Percentiles rank a stretch among this genome's conserved stretches.
Evolutionary conservation across 2,888 invertebrate genomes (phyloP).

Genomic region (Laspeyria flexula): DNA sequence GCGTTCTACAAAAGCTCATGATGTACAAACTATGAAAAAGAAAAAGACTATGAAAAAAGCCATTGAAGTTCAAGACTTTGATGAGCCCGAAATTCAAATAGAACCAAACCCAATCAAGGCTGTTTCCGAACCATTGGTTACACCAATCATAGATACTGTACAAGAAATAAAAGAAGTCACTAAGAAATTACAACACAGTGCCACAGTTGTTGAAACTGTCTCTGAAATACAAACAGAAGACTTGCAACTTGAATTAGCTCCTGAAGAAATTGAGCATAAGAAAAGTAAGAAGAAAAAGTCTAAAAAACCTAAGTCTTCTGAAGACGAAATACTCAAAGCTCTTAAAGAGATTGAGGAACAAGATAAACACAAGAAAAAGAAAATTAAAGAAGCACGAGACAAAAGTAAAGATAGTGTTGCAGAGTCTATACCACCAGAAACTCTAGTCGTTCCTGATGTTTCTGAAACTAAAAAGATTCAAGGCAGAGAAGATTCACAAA

Average conservation of each 20-base stretch:
- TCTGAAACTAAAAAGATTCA: constrained; percentile 12
- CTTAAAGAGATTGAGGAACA: constrained; percentile 78
- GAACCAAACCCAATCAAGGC: constrained; percentile 26
- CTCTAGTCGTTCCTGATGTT: constrained; percentile 10
- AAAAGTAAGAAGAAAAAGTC: constrained; percentile 74
- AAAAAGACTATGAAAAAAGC: constrained; percentile 72
- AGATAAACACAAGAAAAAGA: constrained; percentile 71
- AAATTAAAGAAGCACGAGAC: constrained; percentile 57
- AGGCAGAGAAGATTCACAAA: constrained; percentile 34
- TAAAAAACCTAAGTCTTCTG: constrained; percentile 66
- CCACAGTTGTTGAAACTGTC: constrained; percentile 61
- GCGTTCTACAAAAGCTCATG: constrained; percentile 68
- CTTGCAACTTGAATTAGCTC: constrained; percentile 33
- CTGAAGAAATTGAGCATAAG: constrained; percentile 56
- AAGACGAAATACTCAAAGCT: constrained; percentile 78
- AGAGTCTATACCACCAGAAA: constrained; percentile 22
- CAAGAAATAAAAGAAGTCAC: constrained; percentile 42
- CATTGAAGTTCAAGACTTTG: constrained; percentile 77
- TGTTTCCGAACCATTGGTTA: constrained; percentile 8
- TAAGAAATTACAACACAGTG: constrained; percentile 67
- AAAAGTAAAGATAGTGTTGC: constrained; percentile 50
- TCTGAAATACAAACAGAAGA: constrained; percentile 50
- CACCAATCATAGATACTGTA: constrained; percentile 18
- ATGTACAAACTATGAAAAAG: constrained; percentile 67
- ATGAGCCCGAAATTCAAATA: constrained; percentile 54